phyloP scores from a whole-genome alignment of 1,140 invertebrate genomes.

The Sitobion miscanthi region DNA sequence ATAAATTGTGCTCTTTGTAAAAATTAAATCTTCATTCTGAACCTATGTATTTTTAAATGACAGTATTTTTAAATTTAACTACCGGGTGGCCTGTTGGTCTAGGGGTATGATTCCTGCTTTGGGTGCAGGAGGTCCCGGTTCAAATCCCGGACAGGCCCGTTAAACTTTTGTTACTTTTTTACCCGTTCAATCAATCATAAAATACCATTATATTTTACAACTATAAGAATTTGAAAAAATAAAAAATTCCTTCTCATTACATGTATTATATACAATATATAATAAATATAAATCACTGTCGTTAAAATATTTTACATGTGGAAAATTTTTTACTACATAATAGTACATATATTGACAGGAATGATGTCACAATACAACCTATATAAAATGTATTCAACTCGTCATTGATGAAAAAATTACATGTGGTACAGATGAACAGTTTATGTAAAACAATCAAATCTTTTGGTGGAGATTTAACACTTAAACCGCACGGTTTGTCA shows the following conservation, averaged over 20 bases:
- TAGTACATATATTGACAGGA: too few relatives aligned
- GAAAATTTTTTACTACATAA: too few relatives aligned
- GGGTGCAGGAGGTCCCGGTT: conserved; percentile 76
- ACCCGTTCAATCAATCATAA: not conserved
- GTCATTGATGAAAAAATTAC: too few relatives aligned
- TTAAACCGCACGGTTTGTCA: not conserved
- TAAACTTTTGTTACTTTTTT: conserved; percentile 52
- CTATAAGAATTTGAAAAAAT: too few relatives aligned
- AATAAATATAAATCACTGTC: not conserved
- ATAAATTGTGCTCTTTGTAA: not conserved
- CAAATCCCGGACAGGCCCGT: conserved; percentile 72
- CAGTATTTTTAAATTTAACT: not conserved
- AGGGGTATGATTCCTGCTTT: conserved; percentile 72
- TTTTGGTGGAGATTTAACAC: not conserved
- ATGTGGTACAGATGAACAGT: too few relatives aligned
- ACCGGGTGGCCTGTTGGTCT: conserved; percentile 69
- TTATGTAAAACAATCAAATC: too few relatives aligned
- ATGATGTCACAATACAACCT: too few relatives aligned
- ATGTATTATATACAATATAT: too few relatives aligned
- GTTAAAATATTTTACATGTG: not conserved
- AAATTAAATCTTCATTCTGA: too few relatives aligned
- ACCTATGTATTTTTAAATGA: not conserved
- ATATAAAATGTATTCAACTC: too few relatives aligned
- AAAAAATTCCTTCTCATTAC: too few relatives aligned
- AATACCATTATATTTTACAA: too few relatives aligned